A percentile compares a stretch with the other conserved stretches of the same genome.
Evolutionary conservation across 2,797 vertebrate species (phyloP).

Genomic region (Sciurus vulgaris): DNA sequence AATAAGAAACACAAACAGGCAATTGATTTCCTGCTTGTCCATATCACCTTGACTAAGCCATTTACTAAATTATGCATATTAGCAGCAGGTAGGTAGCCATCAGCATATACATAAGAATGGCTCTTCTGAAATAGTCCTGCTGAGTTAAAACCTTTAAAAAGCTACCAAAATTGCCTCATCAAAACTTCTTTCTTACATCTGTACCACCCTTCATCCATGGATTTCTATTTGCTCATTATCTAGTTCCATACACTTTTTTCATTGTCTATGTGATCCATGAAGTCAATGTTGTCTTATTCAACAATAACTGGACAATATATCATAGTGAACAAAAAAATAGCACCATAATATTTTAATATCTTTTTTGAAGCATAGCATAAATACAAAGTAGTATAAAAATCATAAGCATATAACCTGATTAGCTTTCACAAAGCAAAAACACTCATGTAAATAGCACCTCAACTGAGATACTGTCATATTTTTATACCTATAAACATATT

Average conservation of each 20-base stretch:
- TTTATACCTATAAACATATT: conserved; percentile 62
- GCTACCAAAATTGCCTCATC: background rate
- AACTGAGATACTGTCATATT: conserved; percentile 9
- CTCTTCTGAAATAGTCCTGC: background rate
- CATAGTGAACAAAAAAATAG: conserved; percentile 11
- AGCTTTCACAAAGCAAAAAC: conserved; percentile 58
- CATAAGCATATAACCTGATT: background rate
- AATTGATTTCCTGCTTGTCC: background rate
- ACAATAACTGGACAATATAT: background rate
- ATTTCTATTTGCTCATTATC: background rate
- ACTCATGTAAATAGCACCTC: background rate
- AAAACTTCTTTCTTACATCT: background rate
- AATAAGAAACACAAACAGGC: background rate
- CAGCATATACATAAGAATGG: background rate
- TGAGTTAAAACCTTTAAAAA: background rate
- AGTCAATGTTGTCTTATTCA: background rate
- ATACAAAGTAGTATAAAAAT: background rate
- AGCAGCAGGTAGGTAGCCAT: background rate
- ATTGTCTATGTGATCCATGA: background rate
- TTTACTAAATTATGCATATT: background rate
- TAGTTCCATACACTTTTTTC: background rate
- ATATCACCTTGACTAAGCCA: background rate
- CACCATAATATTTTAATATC: background rate
- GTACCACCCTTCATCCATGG: background rate
- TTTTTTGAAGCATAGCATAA: background rate